Base-by-base conservation (phyloP, 2,797 vertebrate genomes). In the Thalassophryne amazonica region DNA sequence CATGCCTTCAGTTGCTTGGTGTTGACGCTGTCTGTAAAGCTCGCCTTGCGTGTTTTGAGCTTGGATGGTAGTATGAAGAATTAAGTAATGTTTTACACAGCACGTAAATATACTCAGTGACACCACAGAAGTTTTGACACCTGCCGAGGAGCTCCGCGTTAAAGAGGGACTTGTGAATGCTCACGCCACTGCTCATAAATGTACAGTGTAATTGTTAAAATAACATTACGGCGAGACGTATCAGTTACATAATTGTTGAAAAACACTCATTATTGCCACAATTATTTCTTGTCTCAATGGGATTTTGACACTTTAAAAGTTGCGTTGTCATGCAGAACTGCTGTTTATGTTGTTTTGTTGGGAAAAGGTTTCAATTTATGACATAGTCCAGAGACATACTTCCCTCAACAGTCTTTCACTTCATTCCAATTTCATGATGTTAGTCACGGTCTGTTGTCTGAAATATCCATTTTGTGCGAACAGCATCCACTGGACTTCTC, bases 221-320 rank as follows among this genome's bases (percentile, higher is more conserved):
- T 38, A 4, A 13, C 48, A 20, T 18, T 25, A 40, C 21, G 28
- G 20, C 27, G 27, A 48, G 9, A 34, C 20, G 13, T 36, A 47
- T 59, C 34, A 23, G 3, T 56, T 51, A 22, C 42, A 36, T 48
- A 41, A 34, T 55, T 27, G 37, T 53, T 46, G 15, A 29, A 62
- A 52, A 56, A 21, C 24, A 47, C 20, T 38, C 18, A 14, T 38
- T 40, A 30, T 49, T 50, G 29, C n/a, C 42, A 65, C 12, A 38
- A 25, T 49, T 55, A 36, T 36, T 59, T 68, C 11, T 38, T 14
- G 45, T 51, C 50, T 25, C 43, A 18, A 14, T 14, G 37, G 16
- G 2, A 17, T 60, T 65, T 23, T 45, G 50, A 53, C 34, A 56
- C 32, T 29, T 59, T 28, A 37, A 58, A 52, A 40, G 31, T 35